Conservation (phyloP, 92 coral and sea anemone genomes). For the Zoanthus solanderi region DNA sequence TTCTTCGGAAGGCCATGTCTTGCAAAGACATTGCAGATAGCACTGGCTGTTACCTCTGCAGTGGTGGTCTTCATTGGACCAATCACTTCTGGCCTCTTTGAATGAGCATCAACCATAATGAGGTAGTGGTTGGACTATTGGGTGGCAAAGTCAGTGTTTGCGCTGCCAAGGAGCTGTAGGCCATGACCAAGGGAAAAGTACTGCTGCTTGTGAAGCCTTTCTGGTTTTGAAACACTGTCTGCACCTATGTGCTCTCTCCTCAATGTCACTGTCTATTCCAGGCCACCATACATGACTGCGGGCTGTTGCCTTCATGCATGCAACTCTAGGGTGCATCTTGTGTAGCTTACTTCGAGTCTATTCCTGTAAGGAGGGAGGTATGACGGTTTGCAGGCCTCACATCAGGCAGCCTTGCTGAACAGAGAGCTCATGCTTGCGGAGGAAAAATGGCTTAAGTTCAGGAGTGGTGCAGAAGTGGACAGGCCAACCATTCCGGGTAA, state of each 20-base stretch:
- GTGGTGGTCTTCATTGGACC: not conserved
- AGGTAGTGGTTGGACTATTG: not conserved
- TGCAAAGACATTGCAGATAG: not conserved
- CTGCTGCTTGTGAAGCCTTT: not conserved
- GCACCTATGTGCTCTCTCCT: not conserved
- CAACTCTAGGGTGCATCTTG: not conserved
- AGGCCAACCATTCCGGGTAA: not conserved
- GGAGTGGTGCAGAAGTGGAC: not conserved
- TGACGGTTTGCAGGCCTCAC: constrained; percentile 48
- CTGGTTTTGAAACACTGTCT: not conserved
- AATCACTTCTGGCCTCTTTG: not conserved
- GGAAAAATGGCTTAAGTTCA: not conserved
- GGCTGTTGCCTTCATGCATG: not conserved
- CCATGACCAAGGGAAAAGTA: not conserved
- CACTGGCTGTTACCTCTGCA: too few species aligned
- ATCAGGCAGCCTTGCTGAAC: constrained; percentile 19
- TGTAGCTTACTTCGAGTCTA: not conserved
- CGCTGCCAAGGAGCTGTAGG: not conserved
- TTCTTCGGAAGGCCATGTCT: not conserved
- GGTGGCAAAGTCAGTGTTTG: not conserved
- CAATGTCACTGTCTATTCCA: not conserved
- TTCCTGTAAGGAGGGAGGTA: constrained; percentile 39
- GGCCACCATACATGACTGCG: not conserved
- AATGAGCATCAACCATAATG: not conserved
- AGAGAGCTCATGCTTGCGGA: not conserved